Percentiles rank a stretch among this genome's conserved stretches.
phyloP scores from a whole-genome alignment of 2,888 invertebrate genomes.

The Embidobia sp. region DNA sequence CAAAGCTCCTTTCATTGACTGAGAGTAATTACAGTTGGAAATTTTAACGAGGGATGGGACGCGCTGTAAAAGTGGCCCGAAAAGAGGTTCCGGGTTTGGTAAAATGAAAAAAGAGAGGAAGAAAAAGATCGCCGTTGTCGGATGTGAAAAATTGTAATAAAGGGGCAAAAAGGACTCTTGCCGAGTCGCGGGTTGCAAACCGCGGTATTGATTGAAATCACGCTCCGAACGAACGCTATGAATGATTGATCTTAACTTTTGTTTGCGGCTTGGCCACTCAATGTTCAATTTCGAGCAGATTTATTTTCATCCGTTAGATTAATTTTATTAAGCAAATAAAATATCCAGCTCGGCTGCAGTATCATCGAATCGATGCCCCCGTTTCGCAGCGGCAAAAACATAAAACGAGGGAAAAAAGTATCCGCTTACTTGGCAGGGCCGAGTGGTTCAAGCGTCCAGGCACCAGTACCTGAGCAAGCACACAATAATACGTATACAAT shows the following conservation, averaged over 20 bases:
- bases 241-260: slow-evolving; percentile 19
- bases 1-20: too few relatives aligned
- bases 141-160: too few relatives aligned
- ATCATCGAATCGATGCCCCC: slow-evolving; percentile 22
- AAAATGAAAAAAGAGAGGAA: too few relatives aligned
- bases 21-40: too few relatives aligned
- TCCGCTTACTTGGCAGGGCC: slow-evolving; percentile 45
- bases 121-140: too few relatives aligned
- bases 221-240: neutral
- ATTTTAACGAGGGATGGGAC: too few relatives aligned
- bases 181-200: neutral
- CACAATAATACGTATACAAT: slow-evolving; percentile 14
- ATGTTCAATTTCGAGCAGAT: neutral
- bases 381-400: slow-evolving; percentile 4
- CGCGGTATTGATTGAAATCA: slow-evolving; percentile 17
- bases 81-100: too few relatives aligned
- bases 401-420: slow-evolving; percentile 9
- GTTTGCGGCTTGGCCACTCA: neutral
- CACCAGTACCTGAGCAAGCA: slow-evolving; percentile 55
- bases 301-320: slow-evolving; percentile 1
- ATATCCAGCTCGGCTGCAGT: neutral
- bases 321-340: slow-evolving; percentile 22
- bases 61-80: too few relatives aligned
- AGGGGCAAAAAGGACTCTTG: too few relatives aligned
- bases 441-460: slow-evolving; percentile 42